Conservation (phyloP, 2,797 vertebrate genomes). For the Pseudocheirus occidentalis region DNA sequence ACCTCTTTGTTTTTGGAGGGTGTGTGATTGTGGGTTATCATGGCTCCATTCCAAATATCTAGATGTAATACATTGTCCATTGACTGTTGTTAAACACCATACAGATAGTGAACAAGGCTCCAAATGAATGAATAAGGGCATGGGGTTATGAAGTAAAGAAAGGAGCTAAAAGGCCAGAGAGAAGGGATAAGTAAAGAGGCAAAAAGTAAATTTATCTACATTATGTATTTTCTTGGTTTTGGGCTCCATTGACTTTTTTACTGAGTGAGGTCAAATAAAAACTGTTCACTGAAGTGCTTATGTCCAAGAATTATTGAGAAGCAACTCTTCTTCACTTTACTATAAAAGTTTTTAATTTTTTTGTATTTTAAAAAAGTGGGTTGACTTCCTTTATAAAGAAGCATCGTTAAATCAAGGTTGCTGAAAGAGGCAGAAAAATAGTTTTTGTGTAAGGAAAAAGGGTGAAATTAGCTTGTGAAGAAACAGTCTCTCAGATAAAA, state of each 20-base stretch:
- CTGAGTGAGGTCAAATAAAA: background rate
- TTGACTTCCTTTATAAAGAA: background rate
- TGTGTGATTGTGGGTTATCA: background rate
- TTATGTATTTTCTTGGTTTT: background rate
- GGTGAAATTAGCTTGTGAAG: background rate
- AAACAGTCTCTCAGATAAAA: background rate
- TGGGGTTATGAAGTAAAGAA: background rate
- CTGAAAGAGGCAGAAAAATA: background rate
- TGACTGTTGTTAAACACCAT: background rate
- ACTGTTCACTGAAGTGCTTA: background rate
- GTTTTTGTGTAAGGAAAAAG: background rate
- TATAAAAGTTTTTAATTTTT: background rate
- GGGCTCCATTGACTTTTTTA: background rate
- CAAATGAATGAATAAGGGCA: background rate
- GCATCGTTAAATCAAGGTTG: background rate
- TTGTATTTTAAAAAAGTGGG: background rate
- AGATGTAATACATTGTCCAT: background rate
- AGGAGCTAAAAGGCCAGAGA: background rate
- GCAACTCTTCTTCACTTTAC: background rate
- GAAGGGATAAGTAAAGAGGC: background rate
- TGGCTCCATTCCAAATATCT: background rate
- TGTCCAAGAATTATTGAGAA: background rate
- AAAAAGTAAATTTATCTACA: background rate
- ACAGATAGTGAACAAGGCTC: background rate
- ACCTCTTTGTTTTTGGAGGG: background rate